Evolutionary conservation across 2,888 invertebrate species (phyloP), one percentile per base, ranked within the genome.

Genomic region (Mycogona germanica): DNA sequence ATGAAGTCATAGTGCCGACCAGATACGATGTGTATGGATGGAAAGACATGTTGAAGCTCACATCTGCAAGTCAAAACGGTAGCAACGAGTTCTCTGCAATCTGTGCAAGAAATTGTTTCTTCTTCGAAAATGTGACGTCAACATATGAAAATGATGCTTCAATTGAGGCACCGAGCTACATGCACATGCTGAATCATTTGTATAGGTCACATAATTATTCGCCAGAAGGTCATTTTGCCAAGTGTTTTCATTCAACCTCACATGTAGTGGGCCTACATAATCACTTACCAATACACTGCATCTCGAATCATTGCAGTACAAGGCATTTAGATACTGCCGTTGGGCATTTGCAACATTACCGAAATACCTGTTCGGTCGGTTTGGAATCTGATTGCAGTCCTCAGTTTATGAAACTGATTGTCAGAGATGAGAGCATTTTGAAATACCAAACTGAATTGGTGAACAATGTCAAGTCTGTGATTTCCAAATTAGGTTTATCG

Each of bases 1-100:
- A 95, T 72, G 93, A 95, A 72, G 85, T 92, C 53, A 91, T 95
- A 62, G 87, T 95, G 80, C 93, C 93, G 7, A 73, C 84, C 61
- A 78, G 81, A 62, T 77, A 77, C 58, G 69, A 41, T 7, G 19
- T 41, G 7, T 9, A 69, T 4, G 75, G 77, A 1, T 95, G 93
- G 91, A 74, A 75, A 50, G 78, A 80, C 59, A 74, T 93, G 58
- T 82, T 93, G 83, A 74, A 7, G 21, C 12, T 7, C n/a, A n/a
- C n/a, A n/a, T 35, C n/a, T n/a, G 35, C n/a, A 35, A 35, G n/a
- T 12, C 35, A 12, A 35, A 12, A n/a, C 12, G 12, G 35, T n/a
- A 35, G n/a, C 35, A n/a, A 35, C 35, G 35, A 35, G n/a, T n/a
- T n/a, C n/a, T 41, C 85, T 5, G 84, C 84, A 1, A 91, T 86